Evolutionary conservation across 2,888 invertebrate genomes (phyloP).

Genomic region (Altica lythri): DNA sequence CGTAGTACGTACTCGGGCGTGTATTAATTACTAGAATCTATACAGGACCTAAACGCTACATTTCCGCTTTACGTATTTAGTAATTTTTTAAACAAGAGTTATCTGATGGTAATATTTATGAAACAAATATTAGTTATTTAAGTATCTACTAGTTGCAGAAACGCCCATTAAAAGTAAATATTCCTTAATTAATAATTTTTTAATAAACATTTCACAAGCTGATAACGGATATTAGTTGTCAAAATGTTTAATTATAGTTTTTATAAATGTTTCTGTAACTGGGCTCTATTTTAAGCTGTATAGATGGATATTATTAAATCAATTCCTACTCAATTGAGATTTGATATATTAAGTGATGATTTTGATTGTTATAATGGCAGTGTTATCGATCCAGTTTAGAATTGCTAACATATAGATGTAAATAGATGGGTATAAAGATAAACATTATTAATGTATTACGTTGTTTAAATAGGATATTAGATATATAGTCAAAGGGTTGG

Average conservation of each 20-base stretch:
- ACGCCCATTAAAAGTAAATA: too few relatives aligned
- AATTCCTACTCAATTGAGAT: conserved; percentile 26
- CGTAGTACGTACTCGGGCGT: conserved; percentile 8
- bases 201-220: too few relatives aligned
- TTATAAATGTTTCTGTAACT: too few relatives aligned
- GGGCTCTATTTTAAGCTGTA: too few relatives aligned
- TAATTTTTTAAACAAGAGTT: conserved; percentile 19
- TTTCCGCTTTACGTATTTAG: conserved; percentile 19
- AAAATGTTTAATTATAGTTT: too few relatives aligned
- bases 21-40: conserved; percentile 2
- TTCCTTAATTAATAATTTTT: too few relatives aligned
- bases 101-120: too few relatives aligned
- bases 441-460: too few relatives aligned
- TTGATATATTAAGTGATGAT: conserved; percentile 27
- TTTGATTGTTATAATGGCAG: conserved; percentile 22
- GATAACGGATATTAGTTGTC: too few relatives aligned
- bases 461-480: neutral
- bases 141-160: too few relatives aligned
- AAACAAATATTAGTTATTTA: too few relatives aligned
- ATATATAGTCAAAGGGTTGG: neutral
- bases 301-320: too few relatives aligned
- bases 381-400: conserved; percentile 10
- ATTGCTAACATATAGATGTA: neutral
- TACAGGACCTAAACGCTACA: neutral
- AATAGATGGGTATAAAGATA: neutral